Conservation (phyloP, 2,797 vertebrate species). For the Urosaurus nigricauda region DNA sequence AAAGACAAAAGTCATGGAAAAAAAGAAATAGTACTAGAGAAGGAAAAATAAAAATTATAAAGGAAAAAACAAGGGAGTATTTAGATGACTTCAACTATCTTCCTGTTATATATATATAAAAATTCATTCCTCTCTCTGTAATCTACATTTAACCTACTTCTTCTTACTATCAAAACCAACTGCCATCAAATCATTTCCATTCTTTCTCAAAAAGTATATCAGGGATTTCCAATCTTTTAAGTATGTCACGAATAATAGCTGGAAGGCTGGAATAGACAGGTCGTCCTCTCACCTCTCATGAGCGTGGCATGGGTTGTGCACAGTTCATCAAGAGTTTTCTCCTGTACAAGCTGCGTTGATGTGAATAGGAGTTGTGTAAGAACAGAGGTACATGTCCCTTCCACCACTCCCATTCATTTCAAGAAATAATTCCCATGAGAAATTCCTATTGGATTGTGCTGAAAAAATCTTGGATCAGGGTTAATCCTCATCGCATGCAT, state of each 20-base stretch:
- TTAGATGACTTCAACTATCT: too few relatives aligned
- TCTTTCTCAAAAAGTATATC: neutral
- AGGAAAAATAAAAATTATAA: too few relatives aligned
- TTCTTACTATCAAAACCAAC: too few relatives aligned
- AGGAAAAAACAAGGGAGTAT: too few relatives aligned
- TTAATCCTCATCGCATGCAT: neutral
- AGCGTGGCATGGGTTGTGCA: neutral
- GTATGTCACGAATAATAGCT: neutral
- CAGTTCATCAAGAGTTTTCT: neutral
- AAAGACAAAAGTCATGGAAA: too few relatives aligned
- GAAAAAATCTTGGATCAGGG: slow-evolving; percentile 8
- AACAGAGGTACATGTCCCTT: neutral
- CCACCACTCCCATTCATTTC: slow-evolving; percentile 8
- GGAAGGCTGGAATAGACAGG: neutral
- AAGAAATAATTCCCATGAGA: slow-evolving; percentile 28
- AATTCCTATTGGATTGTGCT: neutral
- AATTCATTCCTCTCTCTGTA: too few relatives aligned
- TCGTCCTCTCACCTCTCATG: neutral
- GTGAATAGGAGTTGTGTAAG: neutral
- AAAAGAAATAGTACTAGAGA: too few relatives aligned
- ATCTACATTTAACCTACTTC: too few relatives aligned
- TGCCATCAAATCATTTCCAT: too few relatives aligned
- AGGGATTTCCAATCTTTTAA: too few relatives aligned
- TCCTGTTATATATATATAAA: too few relatives aligned
- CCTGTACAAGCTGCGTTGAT: neutral